phyloP scores from a whole-genome alignment of 2,113 vertebrate genomes.

The Sander lucioperca region DNA sequence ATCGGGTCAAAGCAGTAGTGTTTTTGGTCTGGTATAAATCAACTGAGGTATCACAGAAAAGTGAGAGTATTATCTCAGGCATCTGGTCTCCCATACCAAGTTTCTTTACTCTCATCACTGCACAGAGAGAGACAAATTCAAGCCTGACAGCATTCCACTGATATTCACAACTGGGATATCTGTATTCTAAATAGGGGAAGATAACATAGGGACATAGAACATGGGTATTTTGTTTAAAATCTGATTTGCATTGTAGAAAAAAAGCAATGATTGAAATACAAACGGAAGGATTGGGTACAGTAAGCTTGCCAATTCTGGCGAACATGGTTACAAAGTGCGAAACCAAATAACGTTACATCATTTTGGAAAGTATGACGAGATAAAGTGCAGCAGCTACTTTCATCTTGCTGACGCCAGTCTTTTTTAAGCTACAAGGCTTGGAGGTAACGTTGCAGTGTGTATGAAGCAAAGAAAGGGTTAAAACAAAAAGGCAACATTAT shows the following conservation, averaged over 20 bases:
- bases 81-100: background rate
- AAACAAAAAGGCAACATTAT: constrained; percentile 70
- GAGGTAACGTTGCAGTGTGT: background rate
- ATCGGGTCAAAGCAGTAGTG: constrained; percentile 61
- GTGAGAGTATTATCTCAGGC: background rate
- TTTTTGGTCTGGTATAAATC: constrained; percentile 44
- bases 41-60: constrained; percentile 13
- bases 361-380: background rate
- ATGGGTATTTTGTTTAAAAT: background rate
- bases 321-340: background rate
- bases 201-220: background rate
- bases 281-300: background rate
- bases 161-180: background rate
- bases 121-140: background rate
- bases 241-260: background rate
- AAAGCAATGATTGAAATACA: background rate
- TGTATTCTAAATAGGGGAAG: background rate
- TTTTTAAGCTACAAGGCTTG: background rate
- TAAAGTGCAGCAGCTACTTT: background rate
- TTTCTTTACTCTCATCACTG: background rate
- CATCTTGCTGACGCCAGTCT: no score
- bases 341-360: background rate
- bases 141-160: constrained; percentile 12
- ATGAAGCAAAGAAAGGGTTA: constrained; percentile 74
- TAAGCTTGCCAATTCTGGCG: background rate